These are phyloP conservation scores for Amphimedon queenslandica DNA, from an alignment of 37 sponge, comb jelly and placozoan species.

Conservation along the genomic window DNA sequence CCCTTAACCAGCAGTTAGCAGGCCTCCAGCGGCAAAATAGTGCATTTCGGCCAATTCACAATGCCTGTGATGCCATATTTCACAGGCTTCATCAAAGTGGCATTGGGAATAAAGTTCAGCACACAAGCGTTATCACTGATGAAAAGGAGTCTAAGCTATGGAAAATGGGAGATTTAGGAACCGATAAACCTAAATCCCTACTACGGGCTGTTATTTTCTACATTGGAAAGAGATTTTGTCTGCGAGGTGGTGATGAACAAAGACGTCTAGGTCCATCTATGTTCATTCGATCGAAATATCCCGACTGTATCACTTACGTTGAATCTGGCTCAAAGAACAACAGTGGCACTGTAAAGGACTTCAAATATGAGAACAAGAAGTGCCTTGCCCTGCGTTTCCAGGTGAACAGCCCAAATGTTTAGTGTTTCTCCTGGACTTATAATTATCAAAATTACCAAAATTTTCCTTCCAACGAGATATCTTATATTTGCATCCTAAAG, in stretches of 20 bases:
- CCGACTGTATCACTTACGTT: slow-evolving; percentile 7
- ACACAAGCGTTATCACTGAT: not conserved
- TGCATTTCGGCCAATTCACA: no score
- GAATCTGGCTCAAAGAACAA: slow-evolving; percentile 26
- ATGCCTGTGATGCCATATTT: not conserved
- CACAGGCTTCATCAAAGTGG: slow-evolving; percentile 2
- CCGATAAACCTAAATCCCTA: slow-evolving; percentile 18
- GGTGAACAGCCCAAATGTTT: slow-evolving; percentile 1
- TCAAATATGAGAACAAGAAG: slow-evolving; percentile 18
- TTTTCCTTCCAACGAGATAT: not conserved
- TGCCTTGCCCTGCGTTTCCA: not conserved
- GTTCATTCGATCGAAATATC: no score
- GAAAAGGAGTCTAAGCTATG: slow-evolving; percentile 25
- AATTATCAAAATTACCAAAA: not conserved
- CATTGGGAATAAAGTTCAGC: slow-evolving; percentile 6
- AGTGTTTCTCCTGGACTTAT: slow-evolving; percentile 5
- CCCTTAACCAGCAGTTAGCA: no score
- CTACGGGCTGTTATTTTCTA: slow-evolving; percentile 18
- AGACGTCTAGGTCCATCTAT: slow-evolving; percentile 15
- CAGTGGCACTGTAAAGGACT: not conserved
- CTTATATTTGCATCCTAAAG: slow-evolving; percentile 16
- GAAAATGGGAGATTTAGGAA: slow-evolving; percentile 21
- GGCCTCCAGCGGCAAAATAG: no score
- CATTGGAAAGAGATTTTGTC: slow-evolving; percentile 42
- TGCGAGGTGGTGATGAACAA: slow-evolving; percentile 37